Evolutionary conservation across 1,140 invertebrate genomes (phyloP), one percentile per base, ranked within the genome.

Genomic region (Dreissena polymorpha): DNA sequence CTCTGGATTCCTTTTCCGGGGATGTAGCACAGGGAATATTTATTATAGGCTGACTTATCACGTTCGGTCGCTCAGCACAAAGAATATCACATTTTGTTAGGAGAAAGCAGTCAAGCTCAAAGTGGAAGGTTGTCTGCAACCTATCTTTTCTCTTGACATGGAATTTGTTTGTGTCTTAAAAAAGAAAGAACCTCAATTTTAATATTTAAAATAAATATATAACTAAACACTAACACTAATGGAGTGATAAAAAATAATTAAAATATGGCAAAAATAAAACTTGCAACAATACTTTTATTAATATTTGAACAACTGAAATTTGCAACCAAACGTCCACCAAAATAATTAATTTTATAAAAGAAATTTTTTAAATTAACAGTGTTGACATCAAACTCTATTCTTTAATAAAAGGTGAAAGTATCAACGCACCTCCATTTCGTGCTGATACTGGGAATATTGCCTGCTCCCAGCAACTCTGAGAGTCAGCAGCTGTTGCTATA

Each of bases 401-500:
- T 39, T 39, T 8, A 39, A n/a, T n/a, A n/a, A 39, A 39, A 39
- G 8, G 39, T 39, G 39, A 5, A 8, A 39, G 39, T 39, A 39
- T 39, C 39, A 39, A 39, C 39, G 3, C 39, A 39, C 39, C 39
- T 39, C 39, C 39, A 39, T 8, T 39, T 39, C 39, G 3, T n/a
- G 70, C 60, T 23, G 79, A 75, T 10, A 90, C 76, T 88, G 94
- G 94, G 89, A 96, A 96, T 27, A 97, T 92, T 27, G 95, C 95
- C 90, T 96, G 95, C 90, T 97, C 96, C 96, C 96, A 97, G 88
- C 96, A 96, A 83, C 94, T 94, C 51, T 74, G 57, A 74, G 74
- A 74, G 27, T 80, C 82, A 25, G 90, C 89, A 27, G 65, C 92
- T 16, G 94, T 94, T 84, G 92, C 94, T 53, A 96, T 92, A 5